Evolutionary conservation across 1,140 invertebrate species (phyloP).

Genomic region (Paraescarpia echinospica): DNA sequence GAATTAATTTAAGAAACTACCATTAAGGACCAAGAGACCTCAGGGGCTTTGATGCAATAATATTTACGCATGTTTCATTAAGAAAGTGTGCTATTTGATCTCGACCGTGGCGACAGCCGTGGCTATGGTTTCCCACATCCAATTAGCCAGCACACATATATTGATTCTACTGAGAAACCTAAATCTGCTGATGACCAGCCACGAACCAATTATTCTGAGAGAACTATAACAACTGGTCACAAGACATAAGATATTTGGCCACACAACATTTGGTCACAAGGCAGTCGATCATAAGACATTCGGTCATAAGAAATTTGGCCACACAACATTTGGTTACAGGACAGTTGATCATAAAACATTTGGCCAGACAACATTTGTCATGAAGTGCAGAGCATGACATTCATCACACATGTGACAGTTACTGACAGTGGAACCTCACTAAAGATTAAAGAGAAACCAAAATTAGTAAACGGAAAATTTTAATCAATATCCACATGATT

Average conservation of each 20-base stretch:
- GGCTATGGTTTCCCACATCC: not conserved
- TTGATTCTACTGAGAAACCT: not conserved
- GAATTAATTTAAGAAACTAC: not conserved
- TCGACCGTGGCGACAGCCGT: not conserved
- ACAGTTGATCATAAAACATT: no score
- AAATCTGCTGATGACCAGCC: not conserved
- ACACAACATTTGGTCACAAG: not conserved
- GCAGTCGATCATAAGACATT: no score
- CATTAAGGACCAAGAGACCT: not conserved
- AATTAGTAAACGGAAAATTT: no score
- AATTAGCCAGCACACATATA: not conserved
- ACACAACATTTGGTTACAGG: not conserved
- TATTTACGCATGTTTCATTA: not conserved
- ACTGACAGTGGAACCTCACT: no score
- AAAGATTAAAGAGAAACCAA: no score
- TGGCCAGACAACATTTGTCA: no score
- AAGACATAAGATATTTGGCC: no score
- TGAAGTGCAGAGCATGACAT: no score
- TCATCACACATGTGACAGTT: no score
- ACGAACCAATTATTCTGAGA: not conserved
- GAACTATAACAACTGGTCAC: not conserved
- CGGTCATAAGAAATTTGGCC: no score
- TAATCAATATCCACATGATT: no score
- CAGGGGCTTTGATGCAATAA: not conserved
- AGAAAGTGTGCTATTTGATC: not conserved